Conservation (phyloP, 1,140 invertebrate species). For the Achroia grisella region DNA sequence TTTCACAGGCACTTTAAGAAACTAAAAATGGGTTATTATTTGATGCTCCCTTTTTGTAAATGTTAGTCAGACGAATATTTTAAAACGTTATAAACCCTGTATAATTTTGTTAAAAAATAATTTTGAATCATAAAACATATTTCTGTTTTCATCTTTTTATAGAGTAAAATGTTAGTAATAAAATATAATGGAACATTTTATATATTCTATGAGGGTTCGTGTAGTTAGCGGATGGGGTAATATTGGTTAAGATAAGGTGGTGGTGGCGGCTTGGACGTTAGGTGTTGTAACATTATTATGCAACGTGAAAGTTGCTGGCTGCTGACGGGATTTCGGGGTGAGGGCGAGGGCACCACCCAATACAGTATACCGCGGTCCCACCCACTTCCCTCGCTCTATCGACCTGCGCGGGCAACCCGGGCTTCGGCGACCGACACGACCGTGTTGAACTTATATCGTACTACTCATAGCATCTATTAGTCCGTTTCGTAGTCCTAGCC, state of each 20-base stretch:
- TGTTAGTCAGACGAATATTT: no score
- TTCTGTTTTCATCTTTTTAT: background rate
- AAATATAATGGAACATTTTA: no score
- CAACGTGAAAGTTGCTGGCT: conserved; percentile 40
- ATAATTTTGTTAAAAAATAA: no score
- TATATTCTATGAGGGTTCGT: background rate
- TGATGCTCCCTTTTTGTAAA: no score
- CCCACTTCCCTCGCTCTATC: conserved; percentile 66
- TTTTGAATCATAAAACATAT: no score
- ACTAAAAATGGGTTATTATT: no score
- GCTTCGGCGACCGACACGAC: conserved; percentile 46
- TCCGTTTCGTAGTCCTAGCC: conserved; percentile 43
- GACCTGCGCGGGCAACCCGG: conserved; percentile 59
- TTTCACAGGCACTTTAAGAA: no score
- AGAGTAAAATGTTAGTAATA: no score
- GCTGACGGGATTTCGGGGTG: conserved; percentile 31
- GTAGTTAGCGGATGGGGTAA: background rate
- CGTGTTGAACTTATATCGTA: conserved; percentile 53
- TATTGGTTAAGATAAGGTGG: conserved; percentile 5
- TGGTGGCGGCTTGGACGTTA: conserved; percentile 12
- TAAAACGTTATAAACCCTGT: no score
- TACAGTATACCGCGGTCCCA: conserved; percentile 64
- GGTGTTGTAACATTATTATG: conserved; percentile 53
- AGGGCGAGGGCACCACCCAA: conserved; percentile 49
- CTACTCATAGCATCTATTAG: conserved; percentile 42